A percentile compares a stretch with the other conserved stretches of the same genome.
phyloP scores from a whole-genome alignment of 2,888 invertebrate species.

The Torymus tubicola region DNA sequence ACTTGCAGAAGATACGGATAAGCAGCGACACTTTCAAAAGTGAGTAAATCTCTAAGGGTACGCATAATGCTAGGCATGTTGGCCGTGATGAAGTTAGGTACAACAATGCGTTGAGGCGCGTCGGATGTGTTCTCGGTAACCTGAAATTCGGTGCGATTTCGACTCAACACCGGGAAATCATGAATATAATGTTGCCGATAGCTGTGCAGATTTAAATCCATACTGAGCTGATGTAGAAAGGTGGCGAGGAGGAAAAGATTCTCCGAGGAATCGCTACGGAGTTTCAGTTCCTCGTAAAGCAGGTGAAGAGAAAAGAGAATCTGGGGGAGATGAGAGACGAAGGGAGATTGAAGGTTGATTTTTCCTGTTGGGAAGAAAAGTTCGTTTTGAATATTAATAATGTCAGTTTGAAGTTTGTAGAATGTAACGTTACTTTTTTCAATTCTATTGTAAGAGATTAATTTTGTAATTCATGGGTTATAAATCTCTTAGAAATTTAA shows the following conservation, averaged over 20 bases:
- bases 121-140: slow-evolving; percentile 69
- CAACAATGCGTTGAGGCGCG: slow-evolving; percentile 78
- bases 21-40: slow-evolving; percentile 77
- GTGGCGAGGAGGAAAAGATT: slow-evolving; percentile 83
- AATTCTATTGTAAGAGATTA: too few species aligned
- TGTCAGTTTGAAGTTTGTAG: too few species aligned
- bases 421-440: too few species aligned
- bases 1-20: slow-evolving; percentile 87
- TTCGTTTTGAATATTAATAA: slow-evolving; percentile 55
- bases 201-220: slow-evolving; percentile 84
- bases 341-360: slow-evolving; percentile 81
- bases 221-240: slow-evolving; percentile 86
- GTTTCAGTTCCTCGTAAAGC: slow-evolving; percentile 93
- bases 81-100: slow-evolving; percentile 81
- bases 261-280: slow-evolving; percentile 84
- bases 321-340: slow-evolving; percentile 86
- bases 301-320: slow-evolving; percentile 90
- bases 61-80: slow-evolving; percentile 85
- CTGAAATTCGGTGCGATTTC: slow-evolving; percentile 62
- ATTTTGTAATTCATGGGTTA: too few species aligned
- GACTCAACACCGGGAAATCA: slow-evolving; percentile 86
- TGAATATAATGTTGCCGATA: slow-evolving; percentile 90
- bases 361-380: slow-evolving; percentile 61
- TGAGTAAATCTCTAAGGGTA: slow-evolving; percentile 83
- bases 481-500: too few species aligned